Base-by-base conservation (phyloP, 2,113 vertebrate species). In the Eptesicus fuscus region DNA sequence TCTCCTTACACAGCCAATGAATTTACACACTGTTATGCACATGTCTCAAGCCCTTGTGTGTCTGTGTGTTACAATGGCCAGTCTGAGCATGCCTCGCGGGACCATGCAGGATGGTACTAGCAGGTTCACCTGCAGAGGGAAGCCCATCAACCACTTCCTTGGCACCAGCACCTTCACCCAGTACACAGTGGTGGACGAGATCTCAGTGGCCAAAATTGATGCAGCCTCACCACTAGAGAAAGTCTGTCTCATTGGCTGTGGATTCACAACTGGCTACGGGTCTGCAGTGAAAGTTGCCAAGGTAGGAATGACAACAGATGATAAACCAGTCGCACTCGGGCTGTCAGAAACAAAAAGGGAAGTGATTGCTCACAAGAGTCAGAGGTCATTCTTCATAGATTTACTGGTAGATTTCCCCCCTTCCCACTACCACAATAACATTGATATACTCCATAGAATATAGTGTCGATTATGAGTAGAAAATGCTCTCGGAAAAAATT, bases 171-270 rank as follows among this genome's bases (percentile, higher is more conserved):
- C 99, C 74, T 99, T 99, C 95, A 98, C 98, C 0, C 96, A 99
- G 97, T 99, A 99, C 98, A 99, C 98, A 0, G 99, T 99, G 83
- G 35, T 99, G 2, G 96, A 98, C 49, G 98, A 99, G 90, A 97
- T 97, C 0, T 53, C 98, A 0, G 98, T 99, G 86, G 98, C 96
- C 42, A 99, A 99, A 96, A 98, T 99, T 1, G 96, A 98, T 61
- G 96, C 98, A 0, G 95, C 98, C 9, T 97, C 99, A 17, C 99
- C 99, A 0, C 96, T 99, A 93, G 98, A 99, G 28, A 99, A 98
- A 89, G 98, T 99, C 83, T 99, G 99, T 89, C 98, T 99, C 42
- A 98, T 99, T 1, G 98, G 99, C 61, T 99, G 99, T 91, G 99
- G 98, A 1, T 93, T 99, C n/a, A 94, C 98, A 28, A 99, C 99